Percentiles rank a stretch among this genome's conserved stretches.
Evolutionary conservation across 2,888 invertebrate genomes (phyloP).

Genomic region (Eupithecia abbreviata): DNA sequence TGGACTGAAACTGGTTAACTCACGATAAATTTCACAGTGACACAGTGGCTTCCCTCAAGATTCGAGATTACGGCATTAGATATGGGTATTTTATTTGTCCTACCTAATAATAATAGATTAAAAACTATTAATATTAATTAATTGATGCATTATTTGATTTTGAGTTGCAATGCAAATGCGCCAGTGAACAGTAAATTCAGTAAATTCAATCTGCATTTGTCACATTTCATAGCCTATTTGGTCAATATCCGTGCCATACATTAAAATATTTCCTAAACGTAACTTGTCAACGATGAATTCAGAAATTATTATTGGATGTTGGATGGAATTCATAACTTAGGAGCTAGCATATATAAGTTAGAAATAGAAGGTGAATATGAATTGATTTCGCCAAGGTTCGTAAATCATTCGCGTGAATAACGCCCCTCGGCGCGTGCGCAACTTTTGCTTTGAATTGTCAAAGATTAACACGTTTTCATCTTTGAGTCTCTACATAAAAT

Average conservation of each 20-base stretch:
- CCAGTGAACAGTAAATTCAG: background rate
- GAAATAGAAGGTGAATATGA: slow-evolving; percentile 49
- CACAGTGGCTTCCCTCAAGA: too few species aligned
- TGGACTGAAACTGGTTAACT: too few species aligned
- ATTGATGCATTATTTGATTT: background rate
- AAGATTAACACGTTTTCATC: slow-evolving; percentile 40
- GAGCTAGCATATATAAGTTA: slow-evolving; percentile 20
- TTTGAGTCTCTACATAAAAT: background rate
- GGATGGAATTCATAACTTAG: background rate
- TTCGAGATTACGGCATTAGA: too few species aligned
- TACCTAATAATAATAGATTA: too few species aligned
- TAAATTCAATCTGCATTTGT: background rate
- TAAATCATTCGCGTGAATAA: slow-evolving; percentile 63
- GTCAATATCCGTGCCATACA: background rate
- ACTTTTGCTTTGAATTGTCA: slow-evolving; percentile 46
- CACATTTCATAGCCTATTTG: background rate
- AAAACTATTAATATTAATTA: too few species aligned
- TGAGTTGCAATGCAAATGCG: background rate
- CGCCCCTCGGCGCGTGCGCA: slow-evolving; percentile 58
- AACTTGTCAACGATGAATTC: background rate
- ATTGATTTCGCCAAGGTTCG: slow-evolving; percentile 56
- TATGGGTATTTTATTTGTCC: too few species aligned
- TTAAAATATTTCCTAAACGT: background rate
- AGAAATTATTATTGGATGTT: background rate
- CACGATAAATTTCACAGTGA: too few species aligned